These are phyloP conservation scores for Eurytoma adleriae DNA, from an alignment of 2,888 invertebrate genomes.

Conservation along the genomic window DNA sequence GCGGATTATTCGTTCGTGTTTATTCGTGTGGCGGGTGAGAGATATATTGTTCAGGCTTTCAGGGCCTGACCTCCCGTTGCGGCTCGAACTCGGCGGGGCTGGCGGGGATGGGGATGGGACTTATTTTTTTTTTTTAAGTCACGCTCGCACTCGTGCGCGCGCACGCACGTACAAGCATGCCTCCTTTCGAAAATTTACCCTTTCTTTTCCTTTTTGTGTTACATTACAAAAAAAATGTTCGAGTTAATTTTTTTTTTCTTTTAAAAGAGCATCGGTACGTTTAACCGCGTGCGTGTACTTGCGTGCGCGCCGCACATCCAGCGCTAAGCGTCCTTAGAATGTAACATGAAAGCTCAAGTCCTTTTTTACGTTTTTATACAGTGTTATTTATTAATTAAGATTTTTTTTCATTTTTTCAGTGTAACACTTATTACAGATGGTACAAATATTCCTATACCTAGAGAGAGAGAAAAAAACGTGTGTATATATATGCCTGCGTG, in stretches of 20 bases:
- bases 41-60: slow-evolving; percentile 31
- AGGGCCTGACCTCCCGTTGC: slow-evolving; percentile 69
- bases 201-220: slow-evolving; percentile 29
- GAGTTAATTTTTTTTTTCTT: not conserved
- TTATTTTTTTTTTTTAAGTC: slow-evolving; percentile 46
- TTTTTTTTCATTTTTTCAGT: slow-evolving; percentile 62
- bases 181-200: not conserved
- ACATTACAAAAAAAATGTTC: slow-evolving; percentile 5
- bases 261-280: too few species aligned
- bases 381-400: slow-evolving; percentile 67
- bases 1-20: slow-evolving; percentile 60
- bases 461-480: slow-evolving; percentile 55
- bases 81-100: slow-evolving; percentile 76
- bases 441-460: slow-evolving; percentile 75
- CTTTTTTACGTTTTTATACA: slow-evolving; percentile 58
- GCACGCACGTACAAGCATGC: slow-evolving; percentile 29
- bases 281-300: not conserved
- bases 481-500: slow-evolving; percentile 50
- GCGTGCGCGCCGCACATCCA: slow-evolving; percentile 46
- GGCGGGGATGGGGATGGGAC: slow-evolving; percentile 71
- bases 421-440: slow-evolving; percentile 73
- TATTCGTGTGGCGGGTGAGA: slow-evolving; percentile 34
- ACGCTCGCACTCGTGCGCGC: slow-evolving; percentile 26
- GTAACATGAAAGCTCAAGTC: slow-evolving; percentile 56
- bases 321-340: slow-evolving; percentile 58